Evolutionary conservation across 2,797 vertebrate genomes (phyloP), one percentile per base, ranked within the genome.

Genomic region (Gallinago stenura): DNA sequence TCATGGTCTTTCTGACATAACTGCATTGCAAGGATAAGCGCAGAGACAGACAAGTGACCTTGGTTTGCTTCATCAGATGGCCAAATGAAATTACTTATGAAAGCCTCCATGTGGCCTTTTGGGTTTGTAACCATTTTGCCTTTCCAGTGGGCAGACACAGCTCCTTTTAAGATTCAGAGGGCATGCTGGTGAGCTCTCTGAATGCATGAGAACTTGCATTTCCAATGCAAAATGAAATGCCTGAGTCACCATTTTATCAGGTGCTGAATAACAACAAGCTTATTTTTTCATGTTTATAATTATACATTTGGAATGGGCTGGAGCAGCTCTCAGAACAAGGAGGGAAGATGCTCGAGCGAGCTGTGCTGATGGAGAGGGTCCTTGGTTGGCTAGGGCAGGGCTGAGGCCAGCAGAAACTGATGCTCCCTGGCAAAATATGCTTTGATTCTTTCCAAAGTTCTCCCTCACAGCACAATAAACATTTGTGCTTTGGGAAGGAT

Each of bases 211-310:
- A 96, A 90, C 97, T 90, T 92, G 37, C 50, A 86, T 86, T 94
- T 97, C 91, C 94, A 97, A 90, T 75, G 33, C 48, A 80, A 85
- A 93, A 33, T 62, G 61, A 70, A 83, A 94, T 60, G 85, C 71
- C 97, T 89, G 87, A 97, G 43, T 97, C 94, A 97, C 87, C 75
- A 70, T 69, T 97, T 96, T 89, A 94, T 89, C 91, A 95, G 91
- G 77, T 89, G 93, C 78, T 64, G 86, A 96, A 97, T 71, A 95
- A 58, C 80, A 93, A 48, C 46, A 22, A 73, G 89, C 85, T 90
- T 96, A 78, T 96, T 96, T 97, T 96, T 95, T 90, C 82, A 66
- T 65, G 24, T 24, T 45, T 53, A 16, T 91, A 94, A 96, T 96
- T 87, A 46, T 9, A 60, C 1, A 4, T 86, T 94, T 90, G 25